A percentile compares a stretch with the other conserved stretches of the same genome.
Conservation (phyloP, 2,888 invertebrate species). For the Oscheius onirici region DNA sequence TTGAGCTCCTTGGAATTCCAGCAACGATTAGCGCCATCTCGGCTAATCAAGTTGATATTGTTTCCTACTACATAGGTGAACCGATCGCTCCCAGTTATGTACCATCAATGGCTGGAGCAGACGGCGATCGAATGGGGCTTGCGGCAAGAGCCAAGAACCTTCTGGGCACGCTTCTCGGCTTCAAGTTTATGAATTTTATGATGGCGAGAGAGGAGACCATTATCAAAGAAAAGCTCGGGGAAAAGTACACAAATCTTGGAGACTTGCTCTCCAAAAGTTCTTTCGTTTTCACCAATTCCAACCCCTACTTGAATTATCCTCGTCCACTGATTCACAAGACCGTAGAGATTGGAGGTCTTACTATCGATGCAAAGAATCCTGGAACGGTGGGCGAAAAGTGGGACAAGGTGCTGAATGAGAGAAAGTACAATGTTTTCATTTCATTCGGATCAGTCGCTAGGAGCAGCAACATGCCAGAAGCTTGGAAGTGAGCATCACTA, state of each 20-base stretch:
- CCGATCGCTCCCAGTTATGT: constrained; percentile 21
- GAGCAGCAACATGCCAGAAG: constrained; percentile 24
- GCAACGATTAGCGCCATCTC: constrained; percentile 39
- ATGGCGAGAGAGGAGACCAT: background rate
- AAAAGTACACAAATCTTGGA: background rate
- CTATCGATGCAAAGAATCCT: constrained; percentile 1
- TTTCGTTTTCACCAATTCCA: constrained; percentile 19
- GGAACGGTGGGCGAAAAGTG: constrained; percentile 14
- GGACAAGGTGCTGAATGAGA: constrained; percentile 27
- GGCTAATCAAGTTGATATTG: constrained; percentile 37
- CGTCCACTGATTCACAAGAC: constrained; percentile 20
- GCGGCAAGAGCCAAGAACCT: constrained; percentile 2
- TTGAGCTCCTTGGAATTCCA: constrained; percentile 43
- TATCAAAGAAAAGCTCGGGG: background rate
- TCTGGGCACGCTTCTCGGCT: background rate
- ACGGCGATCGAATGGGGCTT: constrained; percentile 18
- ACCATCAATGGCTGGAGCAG: background rate
- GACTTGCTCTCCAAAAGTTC: background rate
- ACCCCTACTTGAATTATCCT: constrained; percentile 25
- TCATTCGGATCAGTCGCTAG: constrained; percentile 34
- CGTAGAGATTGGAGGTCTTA: constrained; percentile 20
- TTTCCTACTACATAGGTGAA: constrained; percentile 36
- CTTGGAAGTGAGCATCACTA: constrained; percentile 7
- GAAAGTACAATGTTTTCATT: constrained; percentile 25
- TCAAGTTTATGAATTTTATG: background rate